Evolutionary conservation across 2,797 vertebrate species (phyloP).

Genomic region (Mycteria americana): DNA sequence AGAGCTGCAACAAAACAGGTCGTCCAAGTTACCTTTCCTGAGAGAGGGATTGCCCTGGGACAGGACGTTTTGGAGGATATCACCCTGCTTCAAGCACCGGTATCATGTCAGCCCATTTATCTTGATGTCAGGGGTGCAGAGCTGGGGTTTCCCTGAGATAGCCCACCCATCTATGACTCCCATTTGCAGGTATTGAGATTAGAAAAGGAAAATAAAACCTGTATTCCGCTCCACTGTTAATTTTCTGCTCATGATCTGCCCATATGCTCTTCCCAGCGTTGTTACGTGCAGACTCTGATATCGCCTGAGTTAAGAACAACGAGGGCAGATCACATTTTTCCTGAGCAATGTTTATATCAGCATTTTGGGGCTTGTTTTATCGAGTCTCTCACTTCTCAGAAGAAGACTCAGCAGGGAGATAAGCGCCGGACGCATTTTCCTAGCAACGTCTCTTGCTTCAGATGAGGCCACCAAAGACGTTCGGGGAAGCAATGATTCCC

Average conservation of each 20-base stretch:
- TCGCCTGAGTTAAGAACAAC: rapidly evolving
- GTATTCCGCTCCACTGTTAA: rapidly evolving
- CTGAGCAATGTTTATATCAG: neutral
- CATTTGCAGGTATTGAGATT: rapidly evolving
- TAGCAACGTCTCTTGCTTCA: neutral
- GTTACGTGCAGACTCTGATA: rapidly evolving
- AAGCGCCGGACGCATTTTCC: neutral
- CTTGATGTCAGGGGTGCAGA: neutral
- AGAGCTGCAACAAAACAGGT: neutral
- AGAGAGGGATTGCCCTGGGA: neutral
- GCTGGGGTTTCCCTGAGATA: neutral
- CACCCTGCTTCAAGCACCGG: neutral
- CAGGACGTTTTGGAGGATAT: rapidly evolving
- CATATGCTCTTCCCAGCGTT: neutral
- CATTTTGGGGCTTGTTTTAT: neutral
- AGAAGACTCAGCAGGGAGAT: neutral
- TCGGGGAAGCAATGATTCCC: neutral
- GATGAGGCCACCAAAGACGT: slow-evolving; percentile 53
- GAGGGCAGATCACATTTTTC: neutral
- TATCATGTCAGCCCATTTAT: rapidly evolving
- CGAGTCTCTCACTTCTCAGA: neutral
- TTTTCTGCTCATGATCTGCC: neutral
- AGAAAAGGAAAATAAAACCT: neutral
- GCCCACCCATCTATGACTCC: rapidly evolving
- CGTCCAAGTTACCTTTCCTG: neutral